phyloP scores from a whole-genome alignment of 2,797 vertebrate species.

The Anolis apletophallus region DNA sequence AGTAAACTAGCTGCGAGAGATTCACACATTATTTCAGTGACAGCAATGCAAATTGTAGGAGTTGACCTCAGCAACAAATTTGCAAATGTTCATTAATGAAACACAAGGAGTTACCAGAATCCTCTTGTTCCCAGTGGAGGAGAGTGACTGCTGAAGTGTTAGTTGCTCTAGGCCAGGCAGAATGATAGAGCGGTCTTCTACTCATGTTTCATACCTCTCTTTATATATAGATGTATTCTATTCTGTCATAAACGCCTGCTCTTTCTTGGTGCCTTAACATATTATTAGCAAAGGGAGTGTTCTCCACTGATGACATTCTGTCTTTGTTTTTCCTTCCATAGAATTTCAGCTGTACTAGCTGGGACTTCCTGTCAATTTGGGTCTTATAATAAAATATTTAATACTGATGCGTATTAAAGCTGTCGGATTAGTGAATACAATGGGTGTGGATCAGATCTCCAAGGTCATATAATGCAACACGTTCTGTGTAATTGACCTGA shows the following conservation, averaged over 20 bases:
- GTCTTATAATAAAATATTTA: not conserved
- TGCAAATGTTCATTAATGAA: not conserved
- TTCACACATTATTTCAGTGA: not conserved
- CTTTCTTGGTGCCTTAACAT: not conserved
- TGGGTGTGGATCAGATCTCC: not conserved
- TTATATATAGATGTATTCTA: not conserved
- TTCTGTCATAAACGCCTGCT: too few species aligned
- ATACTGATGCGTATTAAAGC: not conserved
- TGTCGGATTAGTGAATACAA: not conserved
- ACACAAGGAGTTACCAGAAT: slow-evolving; percentile 6
- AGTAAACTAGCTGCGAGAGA: not conserved
- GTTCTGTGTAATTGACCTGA: not conserved
- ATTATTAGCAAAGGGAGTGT: slow-evolving; percentile 2
- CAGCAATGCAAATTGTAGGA: not conserved
- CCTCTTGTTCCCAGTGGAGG: not conserved
- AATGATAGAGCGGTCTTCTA: not conserved
- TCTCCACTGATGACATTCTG: not conserved
- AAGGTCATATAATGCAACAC: not conserved
- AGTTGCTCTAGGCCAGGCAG: not conserved
- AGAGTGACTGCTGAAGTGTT: not conserved
- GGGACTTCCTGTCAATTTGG: not conserved
- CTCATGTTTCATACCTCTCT: not conserved
- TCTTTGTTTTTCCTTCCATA: not conserved
- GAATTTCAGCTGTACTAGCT: not conserved
- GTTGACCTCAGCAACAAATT: not conserved